phyloP scores from a whole-genome alignment of 2,888 invertebrate genomes.

The Campoletis raptor region DNA sequence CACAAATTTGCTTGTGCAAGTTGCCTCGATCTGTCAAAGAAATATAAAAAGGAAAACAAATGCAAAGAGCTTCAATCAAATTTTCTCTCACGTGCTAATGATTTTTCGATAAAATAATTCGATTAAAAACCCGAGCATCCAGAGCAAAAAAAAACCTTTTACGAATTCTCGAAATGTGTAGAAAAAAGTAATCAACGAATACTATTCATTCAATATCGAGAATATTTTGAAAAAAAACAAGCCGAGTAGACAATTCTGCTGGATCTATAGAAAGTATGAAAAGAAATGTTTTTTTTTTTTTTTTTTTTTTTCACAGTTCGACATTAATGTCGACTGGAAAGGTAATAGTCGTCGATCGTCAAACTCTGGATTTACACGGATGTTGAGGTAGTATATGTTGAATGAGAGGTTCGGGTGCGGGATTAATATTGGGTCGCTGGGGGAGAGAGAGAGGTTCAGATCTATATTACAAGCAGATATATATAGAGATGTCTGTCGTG shows the following conservation, averaged over 20 bases:
- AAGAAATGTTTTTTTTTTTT: slow-evolving; percentile 2
- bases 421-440: slow-evolving; percentile 52
- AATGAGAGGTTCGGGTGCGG: slow-evolving; percentile 21
- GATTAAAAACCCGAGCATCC: neutral
- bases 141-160: neutral
- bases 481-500: slow-evolving; percentile 32
- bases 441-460: slow-evolving; percentile 25
- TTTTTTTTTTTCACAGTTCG: slow-evolving; percentile 1
- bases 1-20: too few species aligned
- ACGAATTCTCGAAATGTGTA: neutral
- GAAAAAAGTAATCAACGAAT: neutral
- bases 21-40: too few species aligned
- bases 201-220: neutral
- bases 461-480: slow-evolving; percentile 28
- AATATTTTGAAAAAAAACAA: neutral
- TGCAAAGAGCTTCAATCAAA: neutral
- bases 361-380: slow-evolving; percentile 7
- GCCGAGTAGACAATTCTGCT: neutral
- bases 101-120: neutral
- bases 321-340: neutral
- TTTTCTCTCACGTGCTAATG: neutral
- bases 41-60: too few species aligned
- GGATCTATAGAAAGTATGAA: neutral
- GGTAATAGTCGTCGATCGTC: neutral
- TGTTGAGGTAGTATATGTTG: slow-evolving; percentile 15